Base-by-base conservation (phyloP, 2,797 vertebrate genomes). In the Cercopithecus neglectus region DNA sequence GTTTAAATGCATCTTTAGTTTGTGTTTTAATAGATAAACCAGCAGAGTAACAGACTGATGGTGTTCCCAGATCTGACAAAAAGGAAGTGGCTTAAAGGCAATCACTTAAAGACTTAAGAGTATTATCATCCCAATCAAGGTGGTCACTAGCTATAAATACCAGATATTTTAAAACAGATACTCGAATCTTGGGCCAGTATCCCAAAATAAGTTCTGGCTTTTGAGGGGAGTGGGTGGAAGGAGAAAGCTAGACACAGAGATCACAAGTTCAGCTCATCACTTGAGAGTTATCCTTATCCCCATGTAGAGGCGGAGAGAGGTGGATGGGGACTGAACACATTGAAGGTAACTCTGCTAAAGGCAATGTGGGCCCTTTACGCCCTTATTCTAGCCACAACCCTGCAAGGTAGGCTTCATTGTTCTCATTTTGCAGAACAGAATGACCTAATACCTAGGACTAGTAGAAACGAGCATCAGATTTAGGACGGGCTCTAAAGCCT, bases 201-300 rank as follows among this genome's bases (percentile, higher is more conserved):
- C 55, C 26, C 89, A 86, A 91, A 94, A 44, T 30, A 89, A 91
- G 76, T 87, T 75, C 83, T 85, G 76, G 74, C 61, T 95, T 93
- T 82, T 83, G 75, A 75, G 33, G 41, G 24, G 28, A 8, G 55
- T 50, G 26, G n/a, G 57, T 46, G 57, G 59, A 55, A 13, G 80
- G 41, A 74, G 36, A 50, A n/a, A 87, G 79, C 4, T 0, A 46
- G 85, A 55, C 8, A 53, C 24, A 48, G 39, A 50, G n/a, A 39
- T 8, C 9, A 14, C 39, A n/a, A 44, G 74, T 41, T 93, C 41
- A 74, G 39, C 11, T 36, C 76, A 7, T 8, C 72, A 74, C 72
- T 64, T 64, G 30, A 64, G 61, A 30, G 61, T 33, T 64, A 64
- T 7, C 61, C 28, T 33, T 64, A 28, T 53, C 21, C 0, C 13